Evolutionary conservation across 2,888 invertebrate genomes (phyloP).

Genomic region (Phengaris arion): DNA sequence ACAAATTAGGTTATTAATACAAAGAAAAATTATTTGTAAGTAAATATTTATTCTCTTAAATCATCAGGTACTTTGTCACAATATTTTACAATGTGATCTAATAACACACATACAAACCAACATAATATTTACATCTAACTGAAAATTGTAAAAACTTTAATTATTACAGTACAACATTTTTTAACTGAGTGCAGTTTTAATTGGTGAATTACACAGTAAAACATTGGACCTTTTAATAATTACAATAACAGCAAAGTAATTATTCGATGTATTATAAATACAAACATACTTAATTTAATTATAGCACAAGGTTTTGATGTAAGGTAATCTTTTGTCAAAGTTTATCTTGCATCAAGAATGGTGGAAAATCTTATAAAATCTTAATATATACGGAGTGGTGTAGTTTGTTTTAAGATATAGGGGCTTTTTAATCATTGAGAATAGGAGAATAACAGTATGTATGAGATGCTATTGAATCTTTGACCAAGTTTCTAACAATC

Average conservation of each 20-base stretch:
- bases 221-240: background rate
- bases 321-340: background rate
- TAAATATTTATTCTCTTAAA: conserved; percentile 39
- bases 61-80: conserved; percentile 46
- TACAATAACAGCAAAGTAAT: background rate
- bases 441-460: background rate
- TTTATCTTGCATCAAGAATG: conserved; percentile 3
- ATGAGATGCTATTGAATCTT: background rate
- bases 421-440: background rate
- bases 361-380: background rate
- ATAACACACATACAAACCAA: background rate
- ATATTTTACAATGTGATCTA: conserved; percentile 21
- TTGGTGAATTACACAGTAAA: background rate
- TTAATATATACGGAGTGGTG: background rate
- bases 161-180: background rate
- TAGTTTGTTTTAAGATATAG: background rate
- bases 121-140: conserved; percentile 13
- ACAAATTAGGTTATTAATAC: conserved; percentile 36
- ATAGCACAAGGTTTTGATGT: background rate
- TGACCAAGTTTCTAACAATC: background rate
- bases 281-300: background rate
- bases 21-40: conserved; percentile 47
- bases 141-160: conserved; percentile 8
- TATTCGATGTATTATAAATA: background rate
- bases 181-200: background rate